These are phyloP conservation scores for Hyalella azteca DNA, from an alignment of 2,888 invertebrate genomes.

Conservation along the genomic window DNA sequence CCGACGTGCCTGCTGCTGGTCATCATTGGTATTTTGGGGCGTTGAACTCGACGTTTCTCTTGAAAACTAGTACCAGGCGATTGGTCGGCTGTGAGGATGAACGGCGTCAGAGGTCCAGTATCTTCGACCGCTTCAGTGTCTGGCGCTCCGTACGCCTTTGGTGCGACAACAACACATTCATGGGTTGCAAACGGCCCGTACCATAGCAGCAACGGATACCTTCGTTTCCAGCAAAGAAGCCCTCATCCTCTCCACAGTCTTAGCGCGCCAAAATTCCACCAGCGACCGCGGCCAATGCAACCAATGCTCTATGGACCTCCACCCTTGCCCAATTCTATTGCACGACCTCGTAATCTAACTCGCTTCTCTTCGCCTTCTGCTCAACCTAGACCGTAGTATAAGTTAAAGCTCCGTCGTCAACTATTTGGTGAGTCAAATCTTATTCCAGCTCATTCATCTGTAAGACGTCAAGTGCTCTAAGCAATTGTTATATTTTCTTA, in stretches of 20 bases:
- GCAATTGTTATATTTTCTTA: no score
- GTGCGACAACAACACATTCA: neutral
- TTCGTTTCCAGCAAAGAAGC: neutral
- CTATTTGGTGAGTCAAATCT: neutral
- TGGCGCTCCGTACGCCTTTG: neutral
- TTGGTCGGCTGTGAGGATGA: neutral
- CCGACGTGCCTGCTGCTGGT: neutral
- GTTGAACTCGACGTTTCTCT: no score
- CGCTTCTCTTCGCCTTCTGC: constrained; percentile 26
- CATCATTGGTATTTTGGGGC: no score
- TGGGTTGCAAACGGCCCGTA: neutral
- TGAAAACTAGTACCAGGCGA: neutral
- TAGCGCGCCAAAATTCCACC: neutral
- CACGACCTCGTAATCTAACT: constrained; percentile 18
- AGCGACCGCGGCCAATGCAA: neutral
- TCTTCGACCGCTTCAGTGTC: neutral
- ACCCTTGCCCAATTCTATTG: constrained; percentile 21
- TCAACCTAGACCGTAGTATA: constrained; percentile 15
- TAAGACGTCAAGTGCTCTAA: no score
- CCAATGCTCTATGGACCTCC: constrained; percentile 5
- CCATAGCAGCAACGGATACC: neutral
- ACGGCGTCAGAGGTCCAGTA: neutral
- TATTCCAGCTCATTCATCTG: no score
- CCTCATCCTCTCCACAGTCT: neutral
- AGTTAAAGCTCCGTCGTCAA: neutral